Evolutionary conservation across 2,888 invertebrate genomes (phyloP), one percentile per base, ranked within the genome.

Genomic region (Lasioglossum zephyrum): DNA sequence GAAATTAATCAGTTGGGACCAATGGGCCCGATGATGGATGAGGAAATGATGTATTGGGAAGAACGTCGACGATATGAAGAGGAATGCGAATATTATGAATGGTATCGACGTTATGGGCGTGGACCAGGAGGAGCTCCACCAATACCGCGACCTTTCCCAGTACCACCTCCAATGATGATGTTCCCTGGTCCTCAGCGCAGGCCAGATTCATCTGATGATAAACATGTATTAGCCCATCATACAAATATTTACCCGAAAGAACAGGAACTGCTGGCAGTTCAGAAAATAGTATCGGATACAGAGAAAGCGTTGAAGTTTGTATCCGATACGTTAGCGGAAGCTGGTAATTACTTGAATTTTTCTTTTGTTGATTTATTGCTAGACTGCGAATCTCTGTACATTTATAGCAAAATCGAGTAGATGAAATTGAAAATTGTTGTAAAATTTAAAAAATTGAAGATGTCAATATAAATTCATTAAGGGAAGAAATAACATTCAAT

Each of bases 251-350:
- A 99, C 96, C 99, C 99, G 1, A 97, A 97, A 93, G 99, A 99
- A 95, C 97, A 97, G 91, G 98, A 99, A 96, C 95, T 98, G 88
- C 97, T 97, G 95, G 97, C 97, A 81, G 98, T 99, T 83, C 99
- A 99, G 95, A 97, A 98, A 92, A 98, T 98, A 90, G 99, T 99
- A 22, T 98, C 98, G 5, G 98, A 98, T 94, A 98, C 98, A 31
- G 99, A 99, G 96, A 97, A 98, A 88, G 98, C 99, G 53, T 96
- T 99, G 88, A 99, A 99, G 96, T 97, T 97, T 92, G 99, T 99
- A 5, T 99, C 99, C 0, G 99, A 99, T 95, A 96, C 97, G 86
- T 96, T 99, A 92, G 97, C 97, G 4, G 98, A 95, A 86, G 90
- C 92, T 39, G 92, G 94, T 94, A 87, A 92, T 87, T 91, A 82